A percentile compares a stretch with the other conserved stretches of the same genome.
These are phyloP conservation scores for Aethes cnicana DNA, from an alignment of 2,888 invertebrate species.

Conservation along the genomic window DNA sequence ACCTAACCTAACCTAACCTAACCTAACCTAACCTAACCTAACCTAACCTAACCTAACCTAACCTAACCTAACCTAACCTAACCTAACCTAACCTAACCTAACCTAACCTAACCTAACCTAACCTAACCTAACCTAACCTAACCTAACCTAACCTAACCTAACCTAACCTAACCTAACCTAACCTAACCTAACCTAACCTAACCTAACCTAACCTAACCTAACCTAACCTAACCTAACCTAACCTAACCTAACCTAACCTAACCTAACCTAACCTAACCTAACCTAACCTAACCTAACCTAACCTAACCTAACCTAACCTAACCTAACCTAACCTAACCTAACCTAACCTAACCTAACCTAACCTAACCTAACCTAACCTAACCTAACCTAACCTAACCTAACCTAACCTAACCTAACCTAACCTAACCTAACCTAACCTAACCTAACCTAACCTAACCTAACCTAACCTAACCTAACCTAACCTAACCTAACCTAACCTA, in stretches of 20 bases:
- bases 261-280: constrained; percentile 1
- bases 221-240: constrained; percentile 1
- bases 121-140: constrained; percentile 1
- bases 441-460: neutral
- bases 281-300: neutral
- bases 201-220: constrained; percentile 1
- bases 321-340: constrained; percentile 6
- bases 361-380: neutral
- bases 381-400: neutral
- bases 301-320: constrained; percentile 17
- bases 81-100: constrained; percentile 2
- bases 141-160: constrained; percentile 1
- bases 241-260: constrained; percentile 1
- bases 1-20: constrained; percentile 9
- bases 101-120: constrained; percentile 7
- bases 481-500: neutral
- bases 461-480: neutral
- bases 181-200: constrained; percentile 1
- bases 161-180: constrained; percentile 1
- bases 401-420: neutral
- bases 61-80: constrained; percentile 4
- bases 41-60: constrained; percentile 12
- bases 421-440: neutral
- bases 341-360: neutral
- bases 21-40: constrained; percentile 12